Base-by-base conservation (phyloP, 1,140 invertebrate species). In the Bombyx mandarina region DNA sequence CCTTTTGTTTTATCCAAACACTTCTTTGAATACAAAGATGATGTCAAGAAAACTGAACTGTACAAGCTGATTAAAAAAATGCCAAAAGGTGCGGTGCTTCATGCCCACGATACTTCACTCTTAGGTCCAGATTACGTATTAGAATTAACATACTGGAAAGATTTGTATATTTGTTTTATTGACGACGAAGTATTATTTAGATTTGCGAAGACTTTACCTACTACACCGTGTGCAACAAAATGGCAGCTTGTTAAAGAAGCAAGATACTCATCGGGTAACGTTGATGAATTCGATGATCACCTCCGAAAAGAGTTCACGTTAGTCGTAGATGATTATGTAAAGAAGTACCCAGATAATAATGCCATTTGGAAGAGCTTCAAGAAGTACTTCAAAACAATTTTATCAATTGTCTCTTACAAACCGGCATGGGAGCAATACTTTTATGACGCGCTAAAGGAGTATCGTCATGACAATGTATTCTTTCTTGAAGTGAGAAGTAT, bases 401-500 rank as follows among this genome's bases (percentile, higher is more conserved):
- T 35, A 1, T 79, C 95, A 46, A 75, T 96, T 4, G 87, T 96
- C 5, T 86, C 86, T 18, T 95, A 95, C 63, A 90, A 90, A 65
- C 93, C 94, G 0, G 91, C 93, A 1, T 94, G 93, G 79, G 90
- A 91, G 56, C 89, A 92, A 50, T 93, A 94, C 73, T 92, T 93
- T 66, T 93, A 93, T 63, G 90, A 92, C 65, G 89, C 91, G 7
- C 84, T 97, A 5, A 79, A 91, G 62, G 92, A 95, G 65, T 88
- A 94, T 7, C 91, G 92, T 65, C 89, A 93, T 1, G 95, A 97
- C 67, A 94, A 95, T 73, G 88, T 97, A 0, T 91, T 94, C 85
- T 96, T 95, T 65, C 66, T 95, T 0, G 95, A 97, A 88, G 73
- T 96, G 77, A 62, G 90, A 75, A 60, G 86, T 91, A 60, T 90